Base-by-base conservation (phyloP, 2,888 invertebrate genomes). In the Megamerina dolium region DNA sequence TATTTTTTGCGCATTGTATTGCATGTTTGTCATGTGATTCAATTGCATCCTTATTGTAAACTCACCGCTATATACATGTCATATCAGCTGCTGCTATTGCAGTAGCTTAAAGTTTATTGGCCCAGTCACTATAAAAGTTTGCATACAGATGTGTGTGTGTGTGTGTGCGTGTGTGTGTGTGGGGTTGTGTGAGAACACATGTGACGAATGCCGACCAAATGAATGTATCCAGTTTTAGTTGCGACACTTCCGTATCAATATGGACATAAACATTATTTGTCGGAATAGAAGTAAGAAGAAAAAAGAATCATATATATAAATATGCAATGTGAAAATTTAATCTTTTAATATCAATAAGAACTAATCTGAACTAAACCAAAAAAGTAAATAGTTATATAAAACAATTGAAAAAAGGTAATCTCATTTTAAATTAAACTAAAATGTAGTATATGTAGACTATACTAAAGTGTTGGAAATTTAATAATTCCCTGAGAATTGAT, bases 181-280 rank as follows among this genome's bases (percentile, higher is more conserved):
- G 20, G 16, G 30, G 20, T n/a, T n/a, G n/a, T n/a, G n/a, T n/a
- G 33, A 33, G 27, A 34, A 18, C 27, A 21, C 33, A 26, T 17
- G 17, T 18, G 26, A 20, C 6, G 3, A 29, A 18, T n/a, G n/a
- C n/a, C 34, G 33, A 29, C 44, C 19, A 6, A 10, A 23, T 23
- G 10, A 8, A 8, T 8, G 6, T 23, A 33, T 35, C 37, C 41
- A 42, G 41, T 46, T 42, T 31, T 23, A 31, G 55, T 51, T 50
- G 57, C 58, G 59, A 42, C 30, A 46, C 36, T 38, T 46, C 35
- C 53, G 58, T 53, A 49, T n/a, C n/a, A 43, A 37, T 43, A 38
- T 43, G 38, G 34, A 32, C 43, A 38, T 33, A 19, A 31, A 31
- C 31, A 31, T 10, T 13, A 3, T 31, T 27, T 10, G 27, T 13